These are phyloP conservation scores for Macroglossus sobrinus DNA, from an alignment of 2,113 vertebrate genomes.

Conservation along the genomic window DNA sequence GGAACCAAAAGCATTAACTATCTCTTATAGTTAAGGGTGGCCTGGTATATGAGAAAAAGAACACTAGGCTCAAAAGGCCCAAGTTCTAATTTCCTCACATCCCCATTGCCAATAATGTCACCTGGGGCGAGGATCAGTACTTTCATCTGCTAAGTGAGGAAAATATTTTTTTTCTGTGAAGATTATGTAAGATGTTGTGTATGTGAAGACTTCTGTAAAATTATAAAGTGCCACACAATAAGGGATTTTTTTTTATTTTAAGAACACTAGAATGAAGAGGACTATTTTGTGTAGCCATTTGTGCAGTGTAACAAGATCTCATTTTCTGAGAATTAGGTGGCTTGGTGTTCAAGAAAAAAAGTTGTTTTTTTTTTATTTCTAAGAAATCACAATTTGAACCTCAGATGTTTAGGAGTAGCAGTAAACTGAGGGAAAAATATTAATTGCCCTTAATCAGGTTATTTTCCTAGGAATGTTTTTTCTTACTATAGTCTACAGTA, in stretches of 20 bases:
- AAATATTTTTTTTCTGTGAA: neutral
- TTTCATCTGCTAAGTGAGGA: conserved; percentile 24
- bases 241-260: neutral
- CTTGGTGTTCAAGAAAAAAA: neutral
- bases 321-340: neutral
- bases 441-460: neutral
- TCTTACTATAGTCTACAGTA: neutral
- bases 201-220: conserved; percentile 5
- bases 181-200: neutral
- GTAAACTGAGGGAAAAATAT: neutral
- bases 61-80: neutral
- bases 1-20: conserved; percentile 14
- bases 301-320: neutral
- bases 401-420: neutral
- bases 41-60: neutral
- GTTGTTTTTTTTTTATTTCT: neutral
- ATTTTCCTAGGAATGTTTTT: neutral
- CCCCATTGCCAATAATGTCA: neutral
- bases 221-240: neutral
- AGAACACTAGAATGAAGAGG: neutral
- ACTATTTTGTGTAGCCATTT: neutral
- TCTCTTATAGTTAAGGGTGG: neutral
- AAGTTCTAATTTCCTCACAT: neutral
- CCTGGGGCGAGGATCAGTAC: neutral
- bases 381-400: neutral